A percentile compares a stretch with the other conserved stretches of the same genome.
phyloP scores from a whole-genome alignment of 2,888 invertebrate genomes.

The Heliothis peltigera region DNA sequence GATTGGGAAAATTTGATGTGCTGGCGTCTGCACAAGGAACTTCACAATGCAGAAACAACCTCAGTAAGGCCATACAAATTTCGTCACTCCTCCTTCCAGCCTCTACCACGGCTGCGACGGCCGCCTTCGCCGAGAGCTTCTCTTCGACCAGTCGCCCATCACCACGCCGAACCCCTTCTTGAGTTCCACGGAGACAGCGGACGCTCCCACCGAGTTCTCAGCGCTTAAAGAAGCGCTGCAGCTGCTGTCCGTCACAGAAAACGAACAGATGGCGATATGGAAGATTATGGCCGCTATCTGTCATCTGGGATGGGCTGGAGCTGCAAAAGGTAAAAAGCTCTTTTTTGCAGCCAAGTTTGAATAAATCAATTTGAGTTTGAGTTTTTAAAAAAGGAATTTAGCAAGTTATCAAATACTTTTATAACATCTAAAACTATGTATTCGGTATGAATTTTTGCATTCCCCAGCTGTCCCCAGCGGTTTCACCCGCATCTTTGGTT shows the following conservation, averaged over 20 bases:
- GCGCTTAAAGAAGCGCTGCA: constrained; percentile 94
- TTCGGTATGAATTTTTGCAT: no score
- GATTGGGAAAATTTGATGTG: no score
- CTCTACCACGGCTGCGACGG: constrained; percentile 96
- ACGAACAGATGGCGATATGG: constrained; percentile 96
- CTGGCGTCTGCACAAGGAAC: no score
- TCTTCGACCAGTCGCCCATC: constrained; percentile 92
- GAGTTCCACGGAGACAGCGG: constrained; percentile 93
- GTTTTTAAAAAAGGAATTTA: no score
- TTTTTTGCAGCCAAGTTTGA: no score
- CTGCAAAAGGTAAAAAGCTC: constrained; percentile 91
- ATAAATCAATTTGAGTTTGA: no score
- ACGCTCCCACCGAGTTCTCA: constrained; percentile 95
- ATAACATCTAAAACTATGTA: no score
- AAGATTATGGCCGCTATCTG: constrained; percentile 97
- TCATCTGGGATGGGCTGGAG: constrained; percentile 97
- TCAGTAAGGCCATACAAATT: not conserved
- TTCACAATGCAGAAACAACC: not conserved
- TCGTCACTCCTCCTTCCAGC: constrained; percentile 81
- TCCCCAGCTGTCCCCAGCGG: no score
- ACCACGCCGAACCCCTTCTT: constrained; percentile 93
- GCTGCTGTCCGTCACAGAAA: constrained; percentile 93
- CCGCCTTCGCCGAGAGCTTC: constrained; percentile 94
- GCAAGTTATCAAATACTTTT: no score
- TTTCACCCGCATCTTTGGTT: no score